A percentile compares a stretch with the other conserved stretches of the same genome.
Evolutionary conservation across 2,113 vertebrate species (phyloP).

Genomic region (Paramormyrops kingsleyae): DNA sequence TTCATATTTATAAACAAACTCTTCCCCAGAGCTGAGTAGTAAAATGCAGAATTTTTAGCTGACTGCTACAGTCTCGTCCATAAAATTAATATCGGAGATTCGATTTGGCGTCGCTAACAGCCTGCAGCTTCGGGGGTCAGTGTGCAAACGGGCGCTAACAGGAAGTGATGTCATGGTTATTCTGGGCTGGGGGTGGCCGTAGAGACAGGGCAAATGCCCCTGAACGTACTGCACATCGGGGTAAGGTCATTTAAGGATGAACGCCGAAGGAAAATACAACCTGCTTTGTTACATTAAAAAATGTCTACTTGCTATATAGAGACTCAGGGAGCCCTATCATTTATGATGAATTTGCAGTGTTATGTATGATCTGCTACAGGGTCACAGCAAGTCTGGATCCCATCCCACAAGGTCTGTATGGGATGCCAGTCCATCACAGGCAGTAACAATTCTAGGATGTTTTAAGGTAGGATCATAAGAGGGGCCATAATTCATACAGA

Average conservation of each 20-base stretch:
- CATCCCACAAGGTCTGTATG: neutral
- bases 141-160: neutral
- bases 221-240: neutral
- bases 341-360: neutral
- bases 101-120: conserved; percentile 7
- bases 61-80: conserved; percentile 22
- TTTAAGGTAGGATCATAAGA: neutral
- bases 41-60: conserved; percentile 15
- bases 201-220: neutral
- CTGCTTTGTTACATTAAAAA: neutral
- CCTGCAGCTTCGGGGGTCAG: neutral
- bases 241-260: neutral
- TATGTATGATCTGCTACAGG: neutral
- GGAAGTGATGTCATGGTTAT: neutral
- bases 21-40: conserved; percentile 32
- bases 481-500: neutral
- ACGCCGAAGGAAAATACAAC: neutral
- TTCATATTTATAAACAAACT: conserved; percentile 44
- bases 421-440: neutral
- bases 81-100: conserved; percentile 22
- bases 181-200: neutral
- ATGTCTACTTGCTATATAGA: neutral
- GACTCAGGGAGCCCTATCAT: neutral
- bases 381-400: neutral
- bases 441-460: neutral